phyloP scores from a whole-genome alignment of 2,888 invertebrate species.

The Carterocephalus palaemon region DNA sequence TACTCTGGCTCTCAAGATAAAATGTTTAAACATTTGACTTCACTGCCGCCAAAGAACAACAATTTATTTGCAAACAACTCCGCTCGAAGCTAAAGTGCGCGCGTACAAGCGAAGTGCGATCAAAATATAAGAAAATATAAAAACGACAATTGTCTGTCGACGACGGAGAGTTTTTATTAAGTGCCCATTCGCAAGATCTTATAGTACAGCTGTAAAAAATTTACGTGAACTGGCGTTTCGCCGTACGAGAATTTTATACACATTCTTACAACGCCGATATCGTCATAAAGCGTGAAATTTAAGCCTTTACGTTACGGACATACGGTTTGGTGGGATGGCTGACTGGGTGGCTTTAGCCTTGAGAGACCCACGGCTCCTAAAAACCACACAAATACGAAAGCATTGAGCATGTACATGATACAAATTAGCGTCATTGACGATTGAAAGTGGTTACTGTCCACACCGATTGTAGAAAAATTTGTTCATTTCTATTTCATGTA shows the following conservation, averaged over 20 bases:
- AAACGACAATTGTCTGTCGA: constrained; percentile 41
- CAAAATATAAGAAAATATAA: constrained; percentile 35
- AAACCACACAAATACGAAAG: too few relatives aligned
- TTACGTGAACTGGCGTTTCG: constrained; percentile 53
- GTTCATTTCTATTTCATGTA: too few relatives aligned
- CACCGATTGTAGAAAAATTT: too few relatives aligned
- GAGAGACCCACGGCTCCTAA: too few relatives aligned
- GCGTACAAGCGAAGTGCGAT: constrained; percentile 31
- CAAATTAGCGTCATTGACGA: too few relatives aligned
- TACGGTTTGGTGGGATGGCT: not conserved
- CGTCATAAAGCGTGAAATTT: constrained; percentile 53
- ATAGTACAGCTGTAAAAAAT: constrained; percentile 49
- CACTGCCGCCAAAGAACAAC: not conserved
- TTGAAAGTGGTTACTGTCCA: too few relatives aligned
- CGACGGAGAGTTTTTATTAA: constrained; percentile 54
- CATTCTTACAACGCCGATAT: constrained; percentile 47
- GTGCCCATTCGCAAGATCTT: constrained; percentile 46
- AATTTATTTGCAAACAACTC: too few relatives aligned
- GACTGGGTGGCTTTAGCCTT: not conserved
- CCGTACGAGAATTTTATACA: constrained; percentile 53
- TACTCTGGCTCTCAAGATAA: too few relatives aligned
- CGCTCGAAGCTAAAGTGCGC: not conserved
- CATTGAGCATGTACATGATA: too few relatives aligned
- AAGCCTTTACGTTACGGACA: constrained; percentile 28
- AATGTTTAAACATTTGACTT: constrained; percentile 6